Evolutionary conservation across 2,113 vertebrate species (phyloP).

Genomic region (Emydocephalus ijimae): DNA sequence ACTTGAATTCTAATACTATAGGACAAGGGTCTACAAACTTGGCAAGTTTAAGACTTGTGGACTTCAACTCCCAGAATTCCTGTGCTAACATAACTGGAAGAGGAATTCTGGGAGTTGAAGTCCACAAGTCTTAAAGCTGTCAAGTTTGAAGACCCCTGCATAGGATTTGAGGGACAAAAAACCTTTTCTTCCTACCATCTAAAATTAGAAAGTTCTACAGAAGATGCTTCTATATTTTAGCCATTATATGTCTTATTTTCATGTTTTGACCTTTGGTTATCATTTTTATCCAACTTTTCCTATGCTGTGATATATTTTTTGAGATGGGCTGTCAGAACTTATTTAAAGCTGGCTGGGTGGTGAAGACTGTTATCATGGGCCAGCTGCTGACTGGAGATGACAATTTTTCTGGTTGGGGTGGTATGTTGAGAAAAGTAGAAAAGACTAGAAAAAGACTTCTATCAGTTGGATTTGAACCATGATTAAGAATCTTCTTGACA

Average conservation of each 20-base stretch:
- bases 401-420: neutral
- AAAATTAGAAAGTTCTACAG: neutral
- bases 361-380: neutral
- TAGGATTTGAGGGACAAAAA: neutral
- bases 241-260: neutral
- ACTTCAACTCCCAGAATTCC: no score
- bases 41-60: no score
- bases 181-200: no score
- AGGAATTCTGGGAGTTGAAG: no score
- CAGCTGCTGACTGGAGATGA: neutral
- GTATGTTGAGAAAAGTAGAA: neutral
- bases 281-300: neutral
- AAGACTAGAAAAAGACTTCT: neutral
- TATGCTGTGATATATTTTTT: neutral
- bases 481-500: neutral
- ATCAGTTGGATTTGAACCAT: neutral
- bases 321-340: neutral
- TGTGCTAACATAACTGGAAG: no score
- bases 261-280: neutral
- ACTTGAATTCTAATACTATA: neutral
- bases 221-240: neutral
- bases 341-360: neutral
- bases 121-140: no score
- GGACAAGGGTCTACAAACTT: no score
- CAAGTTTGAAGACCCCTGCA: no score